phyloP scores from a whole-genome alignment of 2,797 vertebrate genomes.

The Malacoctenus gilli region DNA sequence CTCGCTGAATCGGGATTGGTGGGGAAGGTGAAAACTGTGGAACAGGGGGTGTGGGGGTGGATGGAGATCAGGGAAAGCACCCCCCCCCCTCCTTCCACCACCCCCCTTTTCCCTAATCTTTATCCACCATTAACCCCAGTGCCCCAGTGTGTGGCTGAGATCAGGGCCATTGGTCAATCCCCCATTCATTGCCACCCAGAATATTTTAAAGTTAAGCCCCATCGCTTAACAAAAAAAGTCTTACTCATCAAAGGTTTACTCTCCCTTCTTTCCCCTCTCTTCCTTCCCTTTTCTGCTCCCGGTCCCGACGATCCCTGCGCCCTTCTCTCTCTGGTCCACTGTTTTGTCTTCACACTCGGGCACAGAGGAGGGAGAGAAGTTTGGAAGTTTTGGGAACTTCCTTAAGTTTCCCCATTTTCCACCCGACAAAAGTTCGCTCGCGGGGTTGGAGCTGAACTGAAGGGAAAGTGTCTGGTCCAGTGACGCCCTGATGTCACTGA shows the following conservation, averaged over 20 bases:
- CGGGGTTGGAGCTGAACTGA: slow-evolving; percentile 68
- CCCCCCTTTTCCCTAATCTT: slow-evolving; percentile 78
- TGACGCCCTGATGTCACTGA: slow-evolving; percentile 46
- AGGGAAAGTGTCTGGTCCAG: slow-evolving; percentile 46
- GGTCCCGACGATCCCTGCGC: slow-evolving; percentile 55
- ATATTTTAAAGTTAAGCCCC: slow-evolving; percentile 87
- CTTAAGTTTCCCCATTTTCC: slow-evolving; percentile 73
- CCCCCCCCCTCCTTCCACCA: slow-evolving; percentile 50
- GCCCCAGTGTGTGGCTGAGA: slow-evolving; percentile 81
- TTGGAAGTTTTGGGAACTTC: slow-evolving; percentile 44
- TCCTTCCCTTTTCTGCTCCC: slow-evolving; percentile 58
- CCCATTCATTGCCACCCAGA: slow-evolving; percentile 81
- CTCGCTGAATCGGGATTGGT: slow-evolving; percentile 77
- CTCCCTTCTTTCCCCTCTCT: slow-evolving; percentile 54
- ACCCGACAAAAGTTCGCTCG: slow-evolving; percentile 70
- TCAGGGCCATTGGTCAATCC: slow-evolving; percentile 87
- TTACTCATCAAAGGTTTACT: slow-evolving; percentile 81
- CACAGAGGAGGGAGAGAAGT: slow-evolving; percentile 54
- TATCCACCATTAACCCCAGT: slow-evolving; percentile 86
- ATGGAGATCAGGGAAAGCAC: slow-evolving; percentile 77
- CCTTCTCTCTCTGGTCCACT: slow-evolving; percentile 61
- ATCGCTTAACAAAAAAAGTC: slow-evolving; percentile 80
- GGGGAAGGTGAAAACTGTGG: slow-evolving; percentile 62
- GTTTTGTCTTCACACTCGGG: slow-evolving; percentile 73
- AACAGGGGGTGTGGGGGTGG: slow-evolving; percentile 51